phyloP scores from a whole-genome alignment of 2,113 vertebrate species.

The Strix aluco region DNA sequence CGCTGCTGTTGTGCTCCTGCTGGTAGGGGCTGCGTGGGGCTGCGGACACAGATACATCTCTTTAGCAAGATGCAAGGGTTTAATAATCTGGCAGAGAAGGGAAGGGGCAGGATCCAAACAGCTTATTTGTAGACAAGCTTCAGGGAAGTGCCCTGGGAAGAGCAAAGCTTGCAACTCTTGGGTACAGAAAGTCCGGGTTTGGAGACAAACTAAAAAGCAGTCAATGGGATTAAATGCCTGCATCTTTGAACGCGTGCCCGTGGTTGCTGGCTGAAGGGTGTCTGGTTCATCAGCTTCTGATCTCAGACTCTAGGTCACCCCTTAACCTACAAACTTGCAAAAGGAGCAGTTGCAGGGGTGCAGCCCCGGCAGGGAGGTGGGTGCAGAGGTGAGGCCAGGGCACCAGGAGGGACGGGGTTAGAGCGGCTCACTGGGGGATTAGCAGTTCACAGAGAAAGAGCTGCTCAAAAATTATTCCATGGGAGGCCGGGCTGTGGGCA shows the following conservation, averaged over 20 bases:
- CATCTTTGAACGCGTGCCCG: fast-evolving
- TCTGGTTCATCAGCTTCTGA: background rate
- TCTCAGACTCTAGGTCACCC: background rate
- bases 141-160: background rate
- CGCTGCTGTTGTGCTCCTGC: background rate
- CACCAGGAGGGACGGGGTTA: background rate
- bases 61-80: background rate
- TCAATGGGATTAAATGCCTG: background rate
- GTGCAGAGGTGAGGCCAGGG: background rate
- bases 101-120: background rate
- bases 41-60: background rate
- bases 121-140: background rate
- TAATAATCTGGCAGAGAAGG: background rate
- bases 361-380: background rate
- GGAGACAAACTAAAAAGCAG: background rate
- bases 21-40: background rate
- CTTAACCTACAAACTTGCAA: fast-evolving
- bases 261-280: background rate
- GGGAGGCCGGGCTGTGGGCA: conserved; percentile 17
- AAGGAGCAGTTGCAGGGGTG: background rate
- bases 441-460: conserved; percentile 23
- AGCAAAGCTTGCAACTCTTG: background rate
- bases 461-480: conserved; percentile 38
- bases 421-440: conserved; percentile 40
- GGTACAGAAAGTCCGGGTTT: background rate